These are phyloP conservation scores for Drosophila prosaltans DNA, from an alignment of 1,140 invertebrate genomes.

Conservation along the genomic window DNA sequence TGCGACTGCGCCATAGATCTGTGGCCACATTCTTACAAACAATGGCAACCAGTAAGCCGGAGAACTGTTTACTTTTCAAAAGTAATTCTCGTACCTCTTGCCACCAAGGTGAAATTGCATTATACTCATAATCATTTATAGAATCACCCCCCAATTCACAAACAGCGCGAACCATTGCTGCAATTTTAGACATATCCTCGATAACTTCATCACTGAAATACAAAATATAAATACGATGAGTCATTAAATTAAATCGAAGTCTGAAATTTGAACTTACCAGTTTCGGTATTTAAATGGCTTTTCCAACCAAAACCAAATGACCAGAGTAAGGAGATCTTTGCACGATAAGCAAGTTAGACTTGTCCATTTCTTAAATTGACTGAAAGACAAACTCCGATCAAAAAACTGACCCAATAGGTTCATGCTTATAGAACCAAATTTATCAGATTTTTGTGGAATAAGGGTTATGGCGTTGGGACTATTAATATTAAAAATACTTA, in stretches of 20 bases:
- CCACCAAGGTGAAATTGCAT: slow-evolving; percentile 90
- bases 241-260: too few relatives aligned
- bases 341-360: slow-evolving; percentile 50
- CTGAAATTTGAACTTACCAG: slow-evolving; percentile 42
- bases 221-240: background rate
- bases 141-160: slow-evolving; percentile 73
- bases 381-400: slow-evolving; percentile 51
- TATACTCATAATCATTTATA: slow-evolving; percentile 85
- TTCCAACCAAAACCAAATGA: slow-evolving; percentile 78
- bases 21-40: slow-evolving; percentile 89
- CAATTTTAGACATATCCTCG: slow-evolving; percentile 77
- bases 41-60: slow-evolving; percentile 90
- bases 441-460: slow-evolving; percentile 41
- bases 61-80: slow-evolving; percentile 88
- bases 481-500: slow-evolving; percentile 73
- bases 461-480: slow-evolving; percentile 45
- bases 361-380: slow-evolving; percentile 66
- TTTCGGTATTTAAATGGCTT: slow-evolving; percentile 75
- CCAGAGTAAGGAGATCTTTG: slow-evolving; percentile 68
- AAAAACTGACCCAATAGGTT: slow-evolving; percentile 71
- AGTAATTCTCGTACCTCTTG: slow-evolving; percentile 88
- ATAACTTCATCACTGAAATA: slow-evolving; percentile 73
- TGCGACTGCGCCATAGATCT: slow-evolving; percentile 83
- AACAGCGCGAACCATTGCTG: slow-evolving; percentile 65
- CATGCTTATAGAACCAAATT: slow-evolving; percentile 65